Evolutionary conservation across 2,113 vertebrate genomes (phyloP), one percentile per base, ranked within the genome.

Genomic region (Rhea pennata): DNA sequence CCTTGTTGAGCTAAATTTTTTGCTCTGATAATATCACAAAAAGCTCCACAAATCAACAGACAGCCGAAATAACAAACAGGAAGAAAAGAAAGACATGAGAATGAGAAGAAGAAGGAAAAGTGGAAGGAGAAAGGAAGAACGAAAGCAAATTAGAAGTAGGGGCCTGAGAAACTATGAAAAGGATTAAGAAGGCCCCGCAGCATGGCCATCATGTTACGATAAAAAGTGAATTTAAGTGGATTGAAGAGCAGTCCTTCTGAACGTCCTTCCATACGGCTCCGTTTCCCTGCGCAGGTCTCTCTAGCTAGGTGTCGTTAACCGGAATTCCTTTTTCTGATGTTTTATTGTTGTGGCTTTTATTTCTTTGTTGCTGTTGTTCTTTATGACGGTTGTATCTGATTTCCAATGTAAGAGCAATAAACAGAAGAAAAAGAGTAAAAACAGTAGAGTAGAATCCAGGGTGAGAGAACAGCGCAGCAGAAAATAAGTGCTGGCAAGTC

Each of bases 361-460:
- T 87, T 96, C 66, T 88, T 71, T 62, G 64, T 66, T 80, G 54
- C 22, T 92, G 10, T 5, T 71, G 53, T 82, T 74, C 71, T 96
- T 96, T 96, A 85, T 56, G 75, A 27, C 53, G 67, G 50, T 46
- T 92, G 58, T 93, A 94, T 92, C 87, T 90, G 87, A 85, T 93
- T 93, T 96, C 48, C 81, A 76, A 74, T 90, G 54, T 91, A 82
- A 87, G 67, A 71, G 54, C 78, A 90, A 85, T 93, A 95, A 95
- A 88, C n/a, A 17, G 61, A 92, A 84, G 64, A 74, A 91, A 75
- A 90, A 66, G 39, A 48, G 48, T 81, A 36, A 91, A 94, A 88
- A 11, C 20, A 64, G 40, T n/a, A 36, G 58, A 72, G 66, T 42
- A 64, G 48, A 83, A 40, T 44, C 46, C 24, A 71, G 56, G 19